Base-by-base conservation (phyloP, 2,888 invertebrate species). In the Drosophila paramelanica region DNA sequence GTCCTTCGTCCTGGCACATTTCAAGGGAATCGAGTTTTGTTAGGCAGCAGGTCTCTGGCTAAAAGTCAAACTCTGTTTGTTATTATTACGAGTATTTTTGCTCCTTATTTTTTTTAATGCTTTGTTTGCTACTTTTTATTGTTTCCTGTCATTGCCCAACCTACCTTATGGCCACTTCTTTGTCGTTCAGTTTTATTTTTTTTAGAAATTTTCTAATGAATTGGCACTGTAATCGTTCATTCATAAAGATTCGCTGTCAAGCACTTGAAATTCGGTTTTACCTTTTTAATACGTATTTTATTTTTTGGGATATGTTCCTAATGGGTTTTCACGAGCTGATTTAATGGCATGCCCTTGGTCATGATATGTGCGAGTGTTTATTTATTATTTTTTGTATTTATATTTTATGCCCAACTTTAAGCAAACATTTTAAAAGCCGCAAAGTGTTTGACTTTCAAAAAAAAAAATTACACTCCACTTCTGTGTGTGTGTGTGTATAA, bases 51-150 rank as follows among this genome's bases (percentile, higher is more conserved):
- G 43, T 56, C 64, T 56, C 17, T 43, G 64, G 42, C 51, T 56
- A 67, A 72, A 67, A 88, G 83, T 88, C 88, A 84, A 88, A 69
- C 69, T 57, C 67, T 85, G 69, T 85, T 82, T 79, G 81, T 73
- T 86, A 80, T 81, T 81, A 64, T 80, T 76, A 46, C 68, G 56
- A 60, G 55, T 58, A 67, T 64, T 60, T 46, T 25, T 36, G 36
- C 36, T 36, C 5, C 13, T 36, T 33, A 25, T 13, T 52, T 14
- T 69, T 52, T 43, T 45, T 17, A 17, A 38, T 55, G 65, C 39
- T 66, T 80, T 80, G 69, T 80, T 79, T 70, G 65, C 55, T 58
- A 47, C 58, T 43, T 74, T 61, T 67, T 64, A 67, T 77, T 78
- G 74, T 77, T 77, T 65, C 50, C 53, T 75, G 42, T 23, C 38